Percentiles rank a stretch among this genome's conserved stretches.
These are phyloP conservation scores for Corvus cornix DNA, from an alignment of 2,113 vertebrate genomes.

Conservation along the genomic window DNA sequence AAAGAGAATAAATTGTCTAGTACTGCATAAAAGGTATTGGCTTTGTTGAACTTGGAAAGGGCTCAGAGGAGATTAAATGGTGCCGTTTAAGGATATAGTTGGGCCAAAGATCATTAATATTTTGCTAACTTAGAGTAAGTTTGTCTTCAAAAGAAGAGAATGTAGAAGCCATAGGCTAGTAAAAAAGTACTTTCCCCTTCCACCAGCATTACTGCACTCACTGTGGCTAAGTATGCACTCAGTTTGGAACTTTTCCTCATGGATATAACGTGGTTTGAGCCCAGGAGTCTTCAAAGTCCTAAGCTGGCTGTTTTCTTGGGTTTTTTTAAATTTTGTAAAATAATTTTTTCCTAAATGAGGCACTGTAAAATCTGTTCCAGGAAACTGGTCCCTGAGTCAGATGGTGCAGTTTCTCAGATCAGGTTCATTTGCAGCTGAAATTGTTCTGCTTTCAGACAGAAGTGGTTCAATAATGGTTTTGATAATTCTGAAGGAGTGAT, in stretches of 20 bases:
- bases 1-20: background rate
- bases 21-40: background rate
- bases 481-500: background rate
- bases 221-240: background rate
- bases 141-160: background rate
- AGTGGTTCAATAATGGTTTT: background rate
- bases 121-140: background rate
- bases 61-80: background rate
- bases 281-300: background rate
- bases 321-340: background rate
- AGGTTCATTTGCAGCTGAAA: background rate
- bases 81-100: background rate
- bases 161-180: background rate
- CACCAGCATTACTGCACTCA: background rate
- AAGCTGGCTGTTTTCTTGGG: background rate
- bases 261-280: background rate
- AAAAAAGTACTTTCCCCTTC: background rate
- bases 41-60: background rate
- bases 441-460: background rate
- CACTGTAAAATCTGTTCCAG: background rate
- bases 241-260: background rate
- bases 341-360: background rate
- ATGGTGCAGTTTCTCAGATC: background rate
- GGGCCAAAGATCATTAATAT: background rate
- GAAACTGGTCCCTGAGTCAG: background rate